Evolutionary conservation across 2,797 vertebrate genomes (phyloP).

Genomic region (Malurus leucopterus): DNA sequence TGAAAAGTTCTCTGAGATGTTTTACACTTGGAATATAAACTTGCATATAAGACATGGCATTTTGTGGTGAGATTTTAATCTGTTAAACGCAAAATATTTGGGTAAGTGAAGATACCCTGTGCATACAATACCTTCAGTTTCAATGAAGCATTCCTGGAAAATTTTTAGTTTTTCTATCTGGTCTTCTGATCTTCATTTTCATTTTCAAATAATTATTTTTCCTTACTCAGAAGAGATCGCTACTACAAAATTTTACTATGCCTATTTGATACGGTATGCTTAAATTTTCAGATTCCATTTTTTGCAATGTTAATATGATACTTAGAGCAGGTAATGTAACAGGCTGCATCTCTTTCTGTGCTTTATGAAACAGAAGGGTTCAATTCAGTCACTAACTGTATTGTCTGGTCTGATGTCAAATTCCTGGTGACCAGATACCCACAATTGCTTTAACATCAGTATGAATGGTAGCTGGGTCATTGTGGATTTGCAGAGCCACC

Average conservation of each 20-base stretch:
- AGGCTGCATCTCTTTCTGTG: neutral
- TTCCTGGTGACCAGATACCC: neutral
- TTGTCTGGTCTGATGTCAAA: neutral
- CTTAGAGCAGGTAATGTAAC: neutral
- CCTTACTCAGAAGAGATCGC: neutral
- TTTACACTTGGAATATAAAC: neutral
- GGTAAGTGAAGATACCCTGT: neutral
- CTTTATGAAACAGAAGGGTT: neutral
- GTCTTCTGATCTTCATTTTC: neutral
- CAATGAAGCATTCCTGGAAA: neutral
- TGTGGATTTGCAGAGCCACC: neutral
- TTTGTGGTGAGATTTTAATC: neutral
- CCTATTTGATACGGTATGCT: slow-evolving; percentile 12
- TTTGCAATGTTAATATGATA: slow-evolving; percentile 12
- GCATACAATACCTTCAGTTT: neutral
- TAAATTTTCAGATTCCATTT: slow-evolving; percentile 27
- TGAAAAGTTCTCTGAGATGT: neutral
- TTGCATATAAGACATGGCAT: neutral
- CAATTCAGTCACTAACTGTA: neutral
- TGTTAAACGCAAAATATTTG: neutral
- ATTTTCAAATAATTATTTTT: slow-evolving; percentile 3
- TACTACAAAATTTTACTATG: slow-evolving; percentile 25
- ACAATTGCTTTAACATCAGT: neutral
- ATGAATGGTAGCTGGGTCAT: neutral
- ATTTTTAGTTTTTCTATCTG: neutral